Evolutionary conservation across 2,797 vertebrate genomes (phyloP).

Genomic region (Hydrophis major): DNA sequence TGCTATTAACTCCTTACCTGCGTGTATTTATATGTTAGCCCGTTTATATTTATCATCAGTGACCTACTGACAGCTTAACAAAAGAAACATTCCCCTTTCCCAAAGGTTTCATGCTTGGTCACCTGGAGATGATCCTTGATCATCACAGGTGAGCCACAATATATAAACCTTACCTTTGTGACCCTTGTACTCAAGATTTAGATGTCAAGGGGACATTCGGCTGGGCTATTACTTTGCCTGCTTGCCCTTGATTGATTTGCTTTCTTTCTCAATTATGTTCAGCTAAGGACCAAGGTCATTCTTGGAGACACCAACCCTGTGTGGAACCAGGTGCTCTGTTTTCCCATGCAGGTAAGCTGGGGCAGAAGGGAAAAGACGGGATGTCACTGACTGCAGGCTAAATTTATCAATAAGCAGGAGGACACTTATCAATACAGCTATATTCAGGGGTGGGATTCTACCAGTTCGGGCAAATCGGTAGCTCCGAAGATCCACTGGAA

Average conservation of each 20-base stretch:
- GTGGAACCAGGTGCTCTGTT: conserved; percentile 72
- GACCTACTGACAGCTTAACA: neutral
- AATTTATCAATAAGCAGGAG: neutral
- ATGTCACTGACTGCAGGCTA: neutral
- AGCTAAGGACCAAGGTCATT: conserved; percentile 61
- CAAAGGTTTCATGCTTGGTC: neutral
- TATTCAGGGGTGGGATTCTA: too few species aligned
- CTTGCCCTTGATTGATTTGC: neutral
- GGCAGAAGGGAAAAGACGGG: neutral
- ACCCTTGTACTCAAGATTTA: neutral
- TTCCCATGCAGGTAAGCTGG: conserved; percentile 65
- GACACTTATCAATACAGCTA: too few species aligned
- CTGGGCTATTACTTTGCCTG: neutral
- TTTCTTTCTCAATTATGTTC: conserved; percentile 15
- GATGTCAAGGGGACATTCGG: neutral
- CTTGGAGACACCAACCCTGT: conserved; percentile 31
- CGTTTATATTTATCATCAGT: neutral
- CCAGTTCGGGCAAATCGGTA: too few species aligned
- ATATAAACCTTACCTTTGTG: too few species aligned
- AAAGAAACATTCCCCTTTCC: neutral
- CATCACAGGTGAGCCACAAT: neutral
- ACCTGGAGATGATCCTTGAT: neutral
- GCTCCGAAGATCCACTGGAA: too few species aligned
- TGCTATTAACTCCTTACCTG: too few species aligned
- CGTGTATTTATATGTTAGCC: neutral